A percentile compares a stretch with the other conserved stretches of the same genome.
Evolutionary conservation across 2,888 invertebrate species (phyloP).

Genomic region (Oligia strigilis): DNA sequence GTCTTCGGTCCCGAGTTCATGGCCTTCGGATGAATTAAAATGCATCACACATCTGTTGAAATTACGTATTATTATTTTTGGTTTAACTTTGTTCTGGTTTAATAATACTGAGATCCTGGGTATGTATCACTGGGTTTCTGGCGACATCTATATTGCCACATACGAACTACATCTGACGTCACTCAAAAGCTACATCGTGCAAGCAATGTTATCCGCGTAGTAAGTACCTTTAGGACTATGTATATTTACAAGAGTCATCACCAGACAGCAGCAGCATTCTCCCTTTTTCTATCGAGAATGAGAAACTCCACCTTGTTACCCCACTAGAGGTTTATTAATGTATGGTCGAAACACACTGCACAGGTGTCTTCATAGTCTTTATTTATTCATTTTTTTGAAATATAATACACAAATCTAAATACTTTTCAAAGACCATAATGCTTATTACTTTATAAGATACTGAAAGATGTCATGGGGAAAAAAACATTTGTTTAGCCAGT

Average conservation of each 20-base stretch:
- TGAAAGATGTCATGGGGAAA: not conserved
- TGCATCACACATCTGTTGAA: conserved; percentile 39
- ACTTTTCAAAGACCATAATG: not conserved
- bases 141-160: conserved; percentile 4
- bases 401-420: not conserved
- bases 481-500: not conserved
- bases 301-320: not conserved
- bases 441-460: not conserved
- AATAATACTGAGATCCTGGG: conserved; percentile 23
- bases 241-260: not conserved
- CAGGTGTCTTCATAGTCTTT: not conserved
- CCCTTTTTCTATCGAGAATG: not conserved
- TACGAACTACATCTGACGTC: conserved; percentile 3
- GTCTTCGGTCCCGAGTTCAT: conserved; percentile 73
- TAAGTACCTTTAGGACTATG: not conserved
- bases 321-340: no score
- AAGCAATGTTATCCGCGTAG: not conserved
- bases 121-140: not conserved
- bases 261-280: not conserved
- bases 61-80: conserved; percentile 64
- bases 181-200: not conserved
- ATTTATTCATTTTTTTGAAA: not conserved
- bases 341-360: not conserved
- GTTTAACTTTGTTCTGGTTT: conserved; percentile 70
- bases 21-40: conserved; percentile 67